These are phyloP conservation scores for Gobius niger DNA, from an alignment of 2,113 vertebrate genomes.

Conservation along the genomic window DNA sequence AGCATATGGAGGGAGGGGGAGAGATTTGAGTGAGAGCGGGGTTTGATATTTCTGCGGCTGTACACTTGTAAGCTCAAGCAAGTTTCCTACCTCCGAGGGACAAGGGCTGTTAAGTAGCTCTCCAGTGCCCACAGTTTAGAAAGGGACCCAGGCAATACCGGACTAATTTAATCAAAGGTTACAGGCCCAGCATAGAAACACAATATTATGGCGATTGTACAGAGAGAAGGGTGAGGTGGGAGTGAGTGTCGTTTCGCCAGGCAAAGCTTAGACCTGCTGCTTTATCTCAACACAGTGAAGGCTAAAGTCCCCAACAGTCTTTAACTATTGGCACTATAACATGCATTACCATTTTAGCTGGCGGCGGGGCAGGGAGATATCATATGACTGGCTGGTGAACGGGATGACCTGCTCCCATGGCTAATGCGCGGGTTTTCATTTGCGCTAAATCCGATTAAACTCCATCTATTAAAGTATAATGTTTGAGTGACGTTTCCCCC, in stretches of 20 bases:
- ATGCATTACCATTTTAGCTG: slow-evolving; percentile 68
- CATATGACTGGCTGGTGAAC: slow-evolving; percentile 38
- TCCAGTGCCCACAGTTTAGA: slow-evolving; percentile 73
- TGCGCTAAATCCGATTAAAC: slow-evolving; percentile 19
- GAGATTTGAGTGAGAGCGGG: slow-evolving; percentile 64
- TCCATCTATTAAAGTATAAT: not conserved
- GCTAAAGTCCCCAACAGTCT: slow-evolving; percentile 61
- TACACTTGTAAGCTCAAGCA: slow-evolving; percentile 76
- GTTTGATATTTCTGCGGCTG: slow-evolving; percentile 73
- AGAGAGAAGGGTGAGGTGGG: slow-evolving; percentile 57
- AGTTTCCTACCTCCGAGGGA: slow-evolving; percentile 73
- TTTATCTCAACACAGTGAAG: slow-evolving; percentile 69
- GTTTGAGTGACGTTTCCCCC: not conserved
- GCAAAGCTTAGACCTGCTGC: slow-evolving; percentile 68
- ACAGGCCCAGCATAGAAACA: slow-evolving; percentile 73
- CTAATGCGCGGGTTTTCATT: slow-evolving; percentile 30
- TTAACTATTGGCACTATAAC: slow-evolving; percentile 49
- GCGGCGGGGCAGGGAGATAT: slow-evolving; percentile 55
- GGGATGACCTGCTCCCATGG: slow-evolving; percentile 37
- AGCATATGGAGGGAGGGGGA: slow-evolving; percentile 21
- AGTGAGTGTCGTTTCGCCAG: slow-evolving; percentile 69
- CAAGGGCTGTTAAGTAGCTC: slow-evolving; percentile 75
- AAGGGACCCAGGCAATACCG: slow-evolving; percentile 70
- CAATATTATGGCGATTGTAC: slow-evolving; percentile 73
- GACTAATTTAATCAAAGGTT: slow-evolving; percentile 80